phyloP scores from a whole-genome alignment of 2,888 invertebrate species.

The Conchocele bisecta region DNA sequence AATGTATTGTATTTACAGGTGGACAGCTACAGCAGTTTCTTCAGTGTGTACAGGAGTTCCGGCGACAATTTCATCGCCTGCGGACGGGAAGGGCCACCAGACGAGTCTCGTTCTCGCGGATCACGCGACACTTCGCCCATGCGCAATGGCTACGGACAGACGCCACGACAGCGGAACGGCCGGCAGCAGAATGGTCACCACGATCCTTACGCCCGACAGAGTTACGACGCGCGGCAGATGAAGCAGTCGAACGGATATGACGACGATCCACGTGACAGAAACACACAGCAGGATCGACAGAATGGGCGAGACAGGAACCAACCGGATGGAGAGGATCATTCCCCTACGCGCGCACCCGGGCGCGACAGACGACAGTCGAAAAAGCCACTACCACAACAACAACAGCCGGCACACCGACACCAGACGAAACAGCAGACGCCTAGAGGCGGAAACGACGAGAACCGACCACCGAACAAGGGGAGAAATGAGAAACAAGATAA shows the following conservation, averaged over 20 bases:
- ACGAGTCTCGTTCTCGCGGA: neutral
- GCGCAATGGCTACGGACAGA: slow-evolving; percentile 5
- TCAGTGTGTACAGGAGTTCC: slow-evolving; percentile 2
- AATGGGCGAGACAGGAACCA: neutral
- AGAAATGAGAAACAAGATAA: neutral
- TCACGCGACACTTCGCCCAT: slow-evolving; percentile 31
- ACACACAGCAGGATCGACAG: slow-evolving; percentile 18
- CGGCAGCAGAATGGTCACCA: too few species aligned
- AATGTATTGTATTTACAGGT: too few species aligned
- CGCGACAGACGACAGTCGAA: neutral
- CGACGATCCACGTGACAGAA: slow-evolving; percentile 11
- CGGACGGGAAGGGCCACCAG: slow-evolving; percentile 34
- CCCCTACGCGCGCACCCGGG: slow-evolving; percentile 16
- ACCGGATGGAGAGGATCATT: slow-evolving; percentile 22
- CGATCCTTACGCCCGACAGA: neutral
- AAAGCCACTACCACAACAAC: neutral
- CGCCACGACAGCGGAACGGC: slow-evolving; percentile 36
- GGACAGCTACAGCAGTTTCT: slow-evolving; percentile 42
- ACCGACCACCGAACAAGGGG: neutral
- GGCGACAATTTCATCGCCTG: slow-evolving; percentile 45
- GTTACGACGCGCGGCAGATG: slow-evolving; percentile 2
- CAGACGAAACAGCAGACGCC: neutral
- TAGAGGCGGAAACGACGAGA: neutral
- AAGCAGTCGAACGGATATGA: slow-evolving; percentile 5
- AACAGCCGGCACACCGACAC: neutral